These are phyloP conservation scores for Brachionus asplanchnoidis DNA, from an alignment of 1,140 invertebrate species.

Conservation along the genomic window DNA sequence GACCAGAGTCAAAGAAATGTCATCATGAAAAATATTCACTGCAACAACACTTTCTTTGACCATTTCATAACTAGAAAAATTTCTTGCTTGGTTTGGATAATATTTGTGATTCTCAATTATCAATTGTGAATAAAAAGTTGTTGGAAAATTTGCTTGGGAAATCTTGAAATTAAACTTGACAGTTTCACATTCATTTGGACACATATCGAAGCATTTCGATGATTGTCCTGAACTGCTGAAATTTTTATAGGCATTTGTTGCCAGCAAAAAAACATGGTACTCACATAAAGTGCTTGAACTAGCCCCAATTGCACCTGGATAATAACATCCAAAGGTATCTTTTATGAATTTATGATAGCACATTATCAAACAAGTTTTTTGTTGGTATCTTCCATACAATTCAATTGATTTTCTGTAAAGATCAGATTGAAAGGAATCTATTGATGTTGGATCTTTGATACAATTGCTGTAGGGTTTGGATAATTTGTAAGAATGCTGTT, in stretches of 20 bases:
- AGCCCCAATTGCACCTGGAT: not conserved
- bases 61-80: not conserved
- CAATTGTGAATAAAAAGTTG: not conserved
- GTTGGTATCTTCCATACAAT: not conserved
- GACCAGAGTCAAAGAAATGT: not conserved
- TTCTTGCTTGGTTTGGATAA: not conserved
- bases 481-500: not conserved
- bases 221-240: not conserved
- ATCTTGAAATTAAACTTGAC: not conserved
- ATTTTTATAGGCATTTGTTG: not conserved
- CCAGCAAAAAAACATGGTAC: not conserved
- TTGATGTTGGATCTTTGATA: not conserved
- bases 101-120: not conserved
- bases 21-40: slow-evolving; percentile 35
- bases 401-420: not conserved
- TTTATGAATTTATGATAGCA: not conserved
- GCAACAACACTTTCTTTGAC: not conserved
- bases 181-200: not conserved
- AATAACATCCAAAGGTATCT: not conserved
- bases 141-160: slow-evolving; percentile 6
- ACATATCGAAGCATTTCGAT: not conserved
- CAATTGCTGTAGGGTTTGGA: not conserved
- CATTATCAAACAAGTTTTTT: not conserved
- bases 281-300: not conserved
- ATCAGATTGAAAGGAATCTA: not conserved